Percentiles rank a stretch among this genome's conserved stretches.
These are phyloP conservation scores for Brachionichthys hirsutus DNA, from an alignment of 2,113 vertebrate genomes.

Conservation along the genomic window DNA sequence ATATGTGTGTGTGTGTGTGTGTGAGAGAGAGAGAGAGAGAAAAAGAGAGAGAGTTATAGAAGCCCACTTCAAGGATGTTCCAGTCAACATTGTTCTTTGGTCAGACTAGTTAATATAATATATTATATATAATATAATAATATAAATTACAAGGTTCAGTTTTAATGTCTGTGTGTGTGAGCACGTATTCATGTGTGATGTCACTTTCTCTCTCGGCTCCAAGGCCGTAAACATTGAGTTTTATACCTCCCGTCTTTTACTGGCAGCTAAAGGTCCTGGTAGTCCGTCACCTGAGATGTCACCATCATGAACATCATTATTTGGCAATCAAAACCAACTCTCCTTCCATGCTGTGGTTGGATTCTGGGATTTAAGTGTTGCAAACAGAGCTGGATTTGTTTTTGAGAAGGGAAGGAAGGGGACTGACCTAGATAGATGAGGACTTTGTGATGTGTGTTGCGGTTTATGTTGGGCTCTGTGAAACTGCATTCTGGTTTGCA, in stretches of 20 bases:
- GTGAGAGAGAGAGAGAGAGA: no score
- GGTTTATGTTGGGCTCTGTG: background rate
- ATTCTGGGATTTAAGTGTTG: slow-evolving; percentile 15
- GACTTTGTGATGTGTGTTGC: slow-evolving; percentile 11
- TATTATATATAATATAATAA: slow-evolving; percentile 22
- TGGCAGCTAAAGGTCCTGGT: slow-evolving; percentile 14
- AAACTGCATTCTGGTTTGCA: slow-evolving; percentile 11
- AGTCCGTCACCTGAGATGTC: slow-evolving; percentile 32
- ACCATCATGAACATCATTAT: slow-evolving; percentile 28
- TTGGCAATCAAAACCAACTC: slow-evolving; percentile 26
- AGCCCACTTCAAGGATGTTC: slow-evolving; percentile 38
- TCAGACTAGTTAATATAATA: background rate
- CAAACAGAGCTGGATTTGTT: slow-evolving; percentile 11
- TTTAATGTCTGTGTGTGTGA: slow-evolving; percentile 4
- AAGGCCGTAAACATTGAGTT: slow-evolving; percentile 17
- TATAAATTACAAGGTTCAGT: slow-evolving; percentile 34
- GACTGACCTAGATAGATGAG: slow-evolving; percentile 9
- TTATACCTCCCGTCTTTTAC: background rate
- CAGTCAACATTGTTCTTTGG: slow-evolving; percentile 7
- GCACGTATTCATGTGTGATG: slow-evolving; percentile 13
- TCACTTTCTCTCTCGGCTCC: slow-evolving; percentile 18
- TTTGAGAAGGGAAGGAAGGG: slow-evolving; percentile 12
- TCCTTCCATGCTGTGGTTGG: slow-evolving; percentile 15
- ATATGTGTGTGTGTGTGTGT: no score
- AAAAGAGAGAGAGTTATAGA: no score